phyloP scores from a whole-genome alignment of 1,140 invertebrate species.

The Ooceraea biroi region DNA sequence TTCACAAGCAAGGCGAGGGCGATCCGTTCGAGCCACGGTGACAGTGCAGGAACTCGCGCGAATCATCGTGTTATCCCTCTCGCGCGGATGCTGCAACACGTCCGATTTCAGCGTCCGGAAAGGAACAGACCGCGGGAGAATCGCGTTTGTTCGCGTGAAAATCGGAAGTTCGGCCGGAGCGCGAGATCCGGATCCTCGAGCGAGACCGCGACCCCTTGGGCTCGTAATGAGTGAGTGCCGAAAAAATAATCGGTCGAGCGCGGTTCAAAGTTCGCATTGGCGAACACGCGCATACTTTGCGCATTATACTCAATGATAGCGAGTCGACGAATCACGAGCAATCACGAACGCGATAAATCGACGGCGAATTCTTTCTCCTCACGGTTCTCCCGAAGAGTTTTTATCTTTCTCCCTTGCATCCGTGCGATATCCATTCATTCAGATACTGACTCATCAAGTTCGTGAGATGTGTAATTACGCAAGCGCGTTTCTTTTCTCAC shows the following conservation, averaged over 20 bases:
- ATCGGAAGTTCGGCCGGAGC: no score
- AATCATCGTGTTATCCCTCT: background rate
- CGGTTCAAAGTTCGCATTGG: constrained; percentile 49
- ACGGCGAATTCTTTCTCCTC: constrained; percentile 42
- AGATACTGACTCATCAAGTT: constrained; percentile 73
- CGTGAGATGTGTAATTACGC: constrained; percentile 64
- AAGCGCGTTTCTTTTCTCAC: constrained; percentile 55
- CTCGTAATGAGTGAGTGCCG: no score
- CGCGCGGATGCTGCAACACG: background rate
- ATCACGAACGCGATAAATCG: constrained; percentile 67
- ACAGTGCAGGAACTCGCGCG: constrained; percentile 49
- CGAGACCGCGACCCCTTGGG: no score
- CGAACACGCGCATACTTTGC: background rate
- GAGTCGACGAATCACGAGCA: constrained; percentile 35
- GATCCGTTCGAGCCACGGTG: constrained; percentile 17
- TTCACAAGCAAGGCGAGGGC: constrained; percentile 46
- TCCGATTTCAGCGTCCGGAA: background rate
- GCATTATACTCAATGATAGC: constrained; percentile 58
- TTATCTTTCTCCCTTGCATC: constrained; percentile 32
- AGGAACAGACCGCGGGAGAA: background rate
- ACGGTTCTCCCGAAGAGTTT: no score
- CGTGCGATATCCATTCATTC: constrained; percentile 78
- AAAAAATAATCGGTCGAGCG: background rate
- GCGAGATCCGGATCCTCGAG: no score
- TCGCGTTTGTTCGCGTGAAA: no score